Evolutionary conservation across 2,797 vertebrate genomes (phyloP), one percentile per base, ranked within the genome.

Genomic region (Picus viridis): DNA sequence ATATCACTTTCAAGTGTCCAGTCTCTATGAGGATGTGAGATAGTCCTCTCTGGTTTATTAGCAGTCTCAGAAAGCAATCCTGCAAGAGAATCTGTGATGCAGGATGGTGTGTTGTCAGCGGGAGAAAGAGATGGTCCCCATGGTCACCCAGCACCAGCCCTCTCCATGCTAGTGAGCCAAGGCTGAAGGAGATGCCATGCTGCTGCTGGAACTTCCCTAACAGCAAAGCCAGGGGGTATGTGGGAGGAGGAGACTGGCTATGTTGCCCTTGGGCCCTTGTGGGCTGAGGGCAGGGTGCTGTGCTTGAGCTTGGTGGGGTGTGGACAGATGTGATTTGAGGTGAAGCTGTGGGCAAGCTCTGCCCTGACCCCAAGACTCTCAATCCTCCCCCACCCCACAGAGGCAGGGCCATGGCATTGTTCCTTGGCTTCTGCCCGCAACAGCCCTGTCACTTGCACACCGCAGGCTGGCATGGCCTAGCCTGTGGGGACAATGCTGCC

Each of bases 1-100:
- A 83, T 77, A 94, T 75, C 76, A 53, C 85, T 89, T 92, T 88
- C 75, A 77, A 91, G 79, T 34, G 78, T 57, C 64, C 77, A 67
- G 51, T 68, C 85, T 86, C 61, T 69, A 34, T 75, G 59, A 90
- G 65, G 41, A 82, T 67, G 83, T 84, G 81, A 90, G 41, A 62
- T 43, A 65, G 58, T 32, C 49, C 49, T 88, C 69, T 76, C 62
- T 6, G 15, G 61, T 84, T 86, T 84, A 56, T 67, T 67, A 73
- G 74, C 4, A 1, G 47, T 49, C 70, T 51, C 63, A 86, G 63
- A 58, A 75, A 62, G 43, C 47, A 71, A 2, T 10, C 10, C 61
- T 22, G n/a, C 36, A 47, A 54, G 83, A 68, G n/a, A 61, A 61
- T 14, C 30, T 14, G 7, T 2, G 1, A 34, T 8, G 2, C 53